Evolutionary conservation across 2,797 vertebrate genomes (phyloP), one percentile per base, ranked within the genome.

Genomic region (Benthosema pterotum): DNA sequence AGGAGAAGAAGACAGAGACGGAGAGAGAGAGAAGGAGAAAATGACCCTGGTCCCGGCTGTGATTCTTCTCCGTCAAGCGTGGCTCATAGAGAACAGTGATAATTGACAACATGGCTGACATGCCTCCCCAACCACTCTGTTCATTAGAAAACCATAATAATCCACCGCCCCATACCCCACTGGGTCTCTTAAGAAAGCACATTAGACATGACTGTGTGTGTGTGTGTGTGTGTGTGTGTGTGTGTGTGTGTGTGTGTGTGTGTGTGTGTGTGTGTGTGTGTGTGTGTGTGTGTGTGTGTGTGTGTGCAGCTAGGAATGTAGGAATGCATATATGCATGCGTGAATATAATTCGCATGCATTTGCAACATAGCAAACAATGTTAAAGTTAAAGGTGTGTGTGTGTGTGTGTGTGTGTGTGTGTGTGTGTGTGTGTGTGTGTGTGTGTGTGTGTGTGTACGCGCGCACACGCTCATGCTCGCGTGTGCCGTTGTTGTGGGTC

Each of bases 21-120:
- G 53, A 42, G 53, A 22, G 28, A 17, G 53, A 17, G 53, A 42
- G 53, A 42, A 6, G 32, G 51, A 52, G 17, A 25, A 25, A n/a
- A 22, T 22, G 22, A 22, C 22, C 22, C 22, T 22, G 11, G 13
- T 74, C 71, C 77, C 80, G 59, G 82, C 84, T 87, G 78, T 57
- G 85, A 82, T 82, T 77, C 78, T 71, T 83, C 82, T 77, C 83
- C 55, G 77, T 86, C 85, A 75, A 74, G 64, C 59, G n/a, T 0
- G 66, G 74, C 84, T 85, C 84, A 74, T 74, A 71, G 67, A 84
- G 64, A 85, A 69, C 43, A 48, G 79, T 61, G 70, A 78, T 84
- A 86, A 87, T 77, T 87, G 85, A 91, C 82, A 87, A 72, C 67
- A 69, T 66, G 78, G 79, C 75, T 71, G 72, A 74, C 61, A 55